These are phyloP conservation scores for Lithophane socia DNA, from an alignment of 2,888 invertebrate genomes.

Conservation along the genomic window DNA sequence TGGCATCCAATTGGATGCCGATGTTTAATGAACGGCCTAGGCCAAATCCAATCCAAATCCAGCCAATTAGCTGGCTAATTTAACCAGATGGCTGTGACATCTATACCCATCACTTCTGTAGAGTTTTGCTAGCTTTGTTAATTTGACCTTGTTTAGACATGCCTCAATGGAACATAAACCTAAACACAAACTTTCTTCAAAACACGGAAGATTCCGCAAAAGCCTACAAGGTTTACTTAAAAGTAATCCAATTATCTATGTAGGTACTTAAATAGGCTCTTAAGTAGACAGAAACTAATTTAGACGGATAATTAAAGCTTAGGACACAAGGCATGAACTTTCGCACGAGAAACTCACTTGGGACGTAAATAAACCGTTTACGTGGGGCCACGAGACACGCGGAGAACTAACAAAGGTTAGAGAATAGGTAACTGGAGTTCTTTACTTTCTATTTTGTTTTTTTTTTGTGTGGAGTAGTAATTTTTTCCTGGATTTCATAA, in stretches of 20 bases:
- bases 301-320: slow-evolving; percentile 72
- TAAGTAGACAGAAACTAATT: slow-evolving; percentile 69
- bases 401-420: neutral
- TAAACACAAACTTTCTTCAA: slow-evolving; percentile 9
- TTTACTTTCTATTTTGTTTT: neutral
- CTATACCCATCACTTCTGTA: too few species aligned
- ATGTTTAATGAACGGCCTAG: too few species aligned
- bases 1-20: too few species aligned
- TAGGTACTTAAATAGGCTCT: slow-evolving; percentile 59
- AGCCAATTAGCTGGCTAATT: too few species aligned
- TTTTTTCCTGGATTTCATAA: neutral
- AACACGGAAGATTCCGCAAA: slow-evolving; percentile 21
- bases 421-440: neutral
- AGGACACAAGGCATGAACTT: slow-evolving; percentile 72
- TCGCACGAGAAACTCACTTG: slow-evolving; percentile 69
- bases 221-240: slow-evolving; percentile 43
- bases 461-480: neutral
- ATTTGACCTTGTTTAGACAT: too few species aligned
- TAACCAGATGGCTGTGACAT: too few species aligned
- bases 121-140: too few species aligned
- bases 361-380: slow-evolving; percentile 67
- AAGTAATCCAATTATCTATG: slow-evolving; percentile 62
- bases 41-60: too few species aligned
- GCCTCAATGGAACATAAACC: too few species aligned
- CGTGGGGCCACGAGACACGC: slow-evolving; percentile 52